phyloP scores from a whole-genome alignment of 37 sponge, comb jelly and placozoan genomes.

The Geodia barretti region DNA sequence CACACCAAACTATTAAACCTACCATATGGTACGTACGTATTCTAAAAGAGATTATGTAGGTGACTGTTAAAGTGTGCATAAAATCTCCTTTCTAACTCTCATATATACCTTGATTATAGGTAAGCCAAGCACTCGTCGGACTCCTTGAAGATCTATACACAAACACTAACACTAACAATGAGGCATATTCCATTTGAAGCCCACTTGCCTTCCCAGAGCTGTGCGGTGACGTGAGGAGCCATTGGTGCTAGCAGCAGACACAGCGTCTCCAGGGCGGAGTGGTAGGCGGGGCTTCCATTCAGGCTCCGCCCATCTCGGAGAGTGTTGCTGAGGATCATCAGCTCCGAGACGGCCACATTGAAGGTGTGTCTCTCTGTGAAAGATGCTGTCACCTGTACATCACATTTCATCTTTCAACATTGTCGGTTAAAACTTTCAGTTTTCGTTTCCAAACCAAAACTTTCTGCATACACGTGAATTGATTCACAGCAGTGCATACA shows the following conservation, averaged over 20 bases:
- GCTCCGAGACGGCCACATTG: constrained; percentile 60
- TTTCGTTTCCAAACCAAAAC: no score
- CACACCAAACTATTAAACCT: no score
- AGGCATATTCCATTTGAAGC: no score
- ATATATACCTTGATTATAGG: neutral
- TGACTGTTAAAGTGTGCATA: no score
- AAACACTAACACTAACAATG: no score
- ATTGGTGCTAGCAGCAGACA: constrained; percentile 72
- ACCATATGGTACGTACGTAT: no score
- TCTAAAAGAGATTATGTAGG: no score
- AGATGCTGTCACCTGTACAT: constrained; percentile 48
- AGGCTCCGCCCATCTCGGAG: constrained; percentile 11
- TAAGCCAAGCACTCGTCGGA: neutral
- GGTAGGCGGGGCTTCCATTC: constrained; percentile 27
- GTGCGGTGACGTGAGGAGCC: constrained; percentile 73
- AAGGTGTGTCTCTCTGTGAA: constrained; percentile 40
- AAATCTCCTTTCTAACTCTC: no score
- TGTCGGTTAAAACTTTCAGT: no score
- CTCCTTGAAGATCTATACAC: neutral
- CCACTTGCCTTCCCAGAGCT: constrained; percentile 71
- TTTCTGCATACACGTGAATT: no score
- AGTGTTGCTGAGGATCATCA: constrained; percentile 65
- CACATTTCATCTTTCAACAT: no score
- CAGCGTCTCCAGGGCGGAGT: constrained; percentile 44
- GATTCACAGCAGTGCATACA: no score